Conservation (phyloP, 2,113 vertebrate genomes). For the Podocnemis expansa region DNA sequence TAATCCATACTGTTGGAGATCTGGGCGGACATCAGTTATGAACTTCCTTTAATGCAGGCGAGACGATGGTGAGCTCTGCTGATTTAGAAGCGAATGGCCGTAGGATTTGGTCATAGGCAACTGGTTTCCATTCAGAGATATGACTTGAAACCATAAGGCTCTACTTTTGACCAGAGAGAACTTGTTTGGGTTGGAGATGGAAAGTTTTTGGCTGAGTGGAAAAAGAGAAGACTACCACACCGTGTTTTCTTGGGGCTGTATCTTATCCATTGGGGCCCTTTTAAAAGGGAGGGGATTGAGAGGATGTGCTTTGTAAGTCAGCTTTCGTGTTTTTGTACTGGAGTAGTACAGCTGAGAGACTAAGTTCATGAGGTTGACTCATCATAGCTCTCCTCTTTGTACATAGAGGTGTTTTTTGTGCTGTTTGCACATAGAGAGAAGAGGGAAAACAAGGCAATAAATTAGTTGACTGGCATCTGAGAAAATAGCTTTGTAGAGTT, state of each 20-base stretch:
- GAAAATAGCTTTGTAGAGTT: not conserved
- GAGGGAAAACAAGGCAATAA: not conserved
- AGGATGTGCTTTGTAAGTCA: not conserved
- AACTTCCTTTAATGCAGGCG: not conserved
- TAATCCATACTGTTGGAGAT: not conserved
- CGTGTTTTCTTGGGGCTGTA: not conserved
- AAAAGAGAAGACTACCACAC: not conserved
- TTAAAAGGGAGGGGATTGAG: not conserved
- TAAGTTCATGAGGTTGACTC: not conserved
- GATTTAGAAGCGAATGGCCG: not conserved
- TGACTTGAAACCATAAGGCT: not conserved
- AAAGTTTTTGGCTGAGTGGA: fast-evolving
- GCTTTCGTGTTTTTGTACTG: not conserved
- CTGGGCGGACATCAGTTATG: not conserved
- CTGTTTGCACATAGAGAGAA: not conserved
- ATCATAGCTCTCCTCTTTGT: not conserved
- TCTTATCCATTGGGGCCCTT: not conserved
- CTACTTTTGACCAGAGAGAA: no score
- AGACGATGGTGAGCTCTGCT: not conserved
- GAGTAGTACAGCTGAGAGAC: not conserved
- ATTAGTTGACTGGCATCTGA: not conserved
- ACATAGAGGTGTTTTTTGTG: not conserved
- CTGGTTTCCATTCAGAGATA: not conserved
- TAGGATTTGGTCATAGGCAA: not conserved
- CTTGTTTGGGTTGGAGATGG: not conserved